These are phyloP conservation scores for Sebastolobus alascanus DNA, from an alignment of 2,797 vertebrate genomes.

Conservation along the genomic window DNA sequence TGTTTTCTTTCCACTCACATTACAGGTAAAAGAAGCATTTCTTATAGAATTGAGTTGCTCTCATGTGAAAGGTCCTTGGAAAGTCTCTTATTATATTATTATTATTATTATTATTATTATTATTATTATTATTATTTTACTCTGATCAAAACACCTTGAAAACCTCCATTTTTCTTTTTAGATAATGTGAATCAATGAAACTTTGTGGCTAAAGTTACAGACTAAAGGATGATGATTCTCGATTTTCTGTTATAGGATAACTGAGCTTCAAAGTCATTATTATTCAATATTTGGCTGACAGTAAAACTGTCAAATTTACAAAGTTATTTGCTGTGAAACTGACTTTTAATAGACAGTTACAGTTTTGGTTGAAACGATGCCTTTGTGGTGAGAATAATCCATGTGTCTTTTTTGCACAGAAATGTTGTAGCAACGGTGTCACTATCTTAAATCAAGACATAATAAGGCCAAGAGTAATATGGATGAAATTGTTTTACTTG, in stretches of 20 bases:
- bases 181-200: neutral
- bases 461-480: neutral
- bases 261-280: neutral
- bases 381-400: neutral
- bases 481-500: neutral
- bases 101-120: neutral
- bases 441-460: slow-evolving; percentile 2
- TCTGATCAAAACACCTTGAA: neutral
- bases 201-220: neutral
- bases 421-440: neutral
- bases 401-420: neutral
- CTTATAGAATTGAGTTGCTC: neutral
- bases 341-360: neutral
- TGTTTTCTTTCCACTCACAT: neutral
- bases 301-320: neutral
- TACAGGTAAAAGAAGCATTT: slow-evolving; percentile 13
- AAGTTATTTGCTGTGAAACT: neutral
- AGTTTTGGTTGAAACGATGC: neutral
- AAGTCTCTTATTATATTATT: neutral
- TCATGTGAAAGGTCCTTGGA: slow-evolving; percentile 7
- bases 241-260: neutral
- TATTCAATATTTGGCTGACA: neutral
- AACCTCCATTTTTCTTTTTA: neutral
- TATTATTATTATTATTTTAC: neutral
- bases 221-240: neutral